phyloP scores from a whole-genome alignment of 2,797 vertebrate genomes.

The Tinamus major region DNA sequence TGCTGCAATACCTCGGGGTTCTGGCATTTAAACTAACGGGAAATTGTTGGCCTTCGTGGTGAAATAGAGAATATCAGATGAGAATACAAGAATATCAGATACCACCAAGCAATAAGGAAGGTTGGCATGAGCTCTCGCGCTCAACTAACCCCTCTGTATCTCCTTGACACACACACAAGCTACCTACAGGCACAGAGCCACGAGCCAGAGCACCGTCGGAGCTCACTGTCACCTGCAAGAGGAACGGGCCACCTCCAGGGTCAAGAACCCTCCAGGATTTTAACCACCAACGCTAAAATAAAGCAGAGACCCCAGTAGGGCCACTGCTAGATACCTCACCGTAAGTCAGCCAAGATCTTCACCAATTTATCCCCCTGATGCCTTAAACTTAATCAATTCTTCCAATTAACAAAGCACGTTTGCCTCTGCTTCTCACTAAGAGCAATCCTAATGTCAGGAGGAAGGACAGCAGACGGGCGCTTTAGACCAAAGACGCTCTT shows the following conservation, averaged over 20 bases:
- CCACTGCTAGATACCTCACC: neutral
- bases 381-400: neutral
- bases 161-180: neutral
- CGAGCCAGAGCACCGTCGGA: neutral
- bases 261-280: neutral
- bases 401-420: neutral
- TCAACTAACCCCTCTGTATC: too few species aligned
- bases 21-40: accelerated
- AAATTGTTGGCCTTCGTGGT: neutral
- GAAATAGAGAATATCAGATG: neutral
- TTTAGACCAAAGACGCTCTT: neutral
- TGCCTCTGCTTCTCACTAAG: neutral
- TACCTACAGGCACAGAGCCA: neutral
- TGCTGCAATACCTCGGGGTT: neutral
- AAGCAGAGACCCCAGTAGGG: neutral
- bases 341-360: neutral
- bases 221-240: neutral
- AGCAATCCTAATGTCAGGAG: neutral
- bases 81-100: too few species aligned
- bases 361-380: accelerated
- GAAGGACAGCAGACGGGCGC: neutral
- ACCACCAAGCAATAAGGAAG: neutral
- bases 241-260: neutral
- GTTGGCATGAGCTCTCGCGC: neutral
- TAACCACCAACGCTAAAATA: neutral